These are phyloP conservation scores for Pyrocephalus nanus DNA, from an alignment of 2,797 vertebrate species.

Conservation along the genomic window DNA sequence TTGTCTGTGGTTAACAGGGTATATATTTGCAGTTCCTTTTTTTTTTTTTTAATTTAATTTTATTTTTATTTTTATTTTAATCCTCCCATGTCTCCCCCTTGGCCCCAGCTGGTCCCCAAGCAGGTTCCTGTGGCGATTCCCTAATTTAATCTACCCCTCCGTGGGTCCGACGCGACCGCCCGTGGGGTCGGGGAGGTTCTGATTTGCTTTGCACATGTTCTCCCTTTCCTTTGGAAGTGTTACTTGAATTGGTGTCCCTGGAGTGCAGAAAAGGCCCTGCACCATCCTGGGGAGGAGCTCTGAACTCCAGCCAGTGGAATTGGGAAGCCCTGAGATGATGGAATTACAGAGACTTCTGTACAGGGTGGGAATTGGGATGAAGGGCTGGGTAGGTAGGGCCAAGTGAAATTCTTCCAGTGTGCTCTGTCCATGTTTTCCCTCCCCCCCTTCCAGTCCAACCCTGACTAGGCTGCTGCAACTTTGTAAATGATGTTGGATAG, in stretches of 20 bases:
- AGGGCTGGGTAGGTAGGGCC: conserved; percentile 60
- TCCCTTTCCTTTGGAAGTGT: conserved; percentile 70
- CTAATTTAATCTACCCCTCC: background rate
- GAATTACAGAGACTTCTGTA: background rate
- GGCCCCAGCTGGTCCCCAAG: background rate
- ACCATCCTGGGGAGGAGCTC: background rate
- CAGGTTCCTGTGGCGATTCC: background rate
- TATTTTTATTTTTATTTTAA: background rate
- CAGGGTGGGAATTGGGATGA: background rate
- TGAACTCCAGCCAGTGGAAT: background rate
- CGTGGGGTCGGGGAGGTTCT: background rate
- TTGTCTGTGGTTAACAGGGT: conserved; percentile 28
- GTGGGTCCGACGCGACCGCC: background rate
- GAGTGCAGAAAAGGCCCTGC: conserved; percentile 4
- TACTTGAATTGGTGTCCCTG: conserved; percentile 72
- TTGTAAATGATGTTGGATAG: conserved; percentile 76
- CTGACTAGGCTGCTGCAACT: conserved; percentile 78
- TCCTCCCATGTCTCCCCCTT: background rate
- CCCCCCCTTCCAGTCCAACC: conserved; percentile 10
- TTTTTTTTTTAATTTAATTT: background rate
- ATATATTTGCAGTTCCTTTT: conserved; percentile 5
- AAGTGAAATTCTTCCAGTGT: conserved; percentile 61
- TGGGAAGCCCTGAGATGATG: background rate
- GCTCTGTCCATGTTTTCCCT: background rate
- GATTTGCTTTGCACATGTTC: conserved; percentile 73